phyloP scores from a whole-genome alignment of 2,113 vertebrate species.

The Bujurquina vittata region DNA sequence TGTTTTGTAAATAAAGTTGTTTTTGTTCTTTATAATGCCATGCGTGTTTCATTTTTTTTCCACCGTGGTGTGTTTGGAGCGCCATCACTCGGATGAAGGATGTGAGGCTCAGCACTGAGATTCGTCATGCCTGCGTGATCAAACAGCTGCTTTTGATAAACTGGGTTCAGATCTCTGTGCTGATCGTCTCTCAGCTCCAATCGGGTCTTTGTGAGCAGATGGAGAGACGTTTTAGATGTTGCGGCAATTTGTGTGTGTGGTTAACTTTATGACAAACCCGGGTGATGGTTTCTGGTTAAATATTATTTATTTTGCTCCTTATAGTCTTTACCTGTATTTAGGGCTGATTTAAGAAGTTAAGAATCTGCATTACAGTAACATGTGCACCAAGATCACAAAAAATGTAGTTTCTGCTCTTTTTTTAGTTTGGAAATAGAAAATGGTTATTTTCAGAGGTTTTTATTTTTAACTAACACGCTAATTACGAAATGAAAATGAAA shows the following conservation, averaged over 20 bases:
- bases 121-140: neutral
- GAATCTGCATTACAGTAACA: too few species aligned
- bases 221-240: neutral
- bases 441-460: too few species aligned
- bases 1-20: slow-evolving; percentile 84
- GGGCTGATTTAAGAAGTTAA: neutral
- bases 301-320: neutral
- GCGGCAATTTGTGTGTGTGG: neutral
- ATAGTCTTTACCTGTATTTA: neutral
- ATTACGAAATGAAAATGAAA: too few species aligned
- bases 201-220: neutral
- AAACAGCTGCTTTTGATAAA: neutral
- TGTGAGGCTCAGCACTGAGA: neutral
- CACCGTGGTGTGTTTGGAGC: slow-evolving; percentile 15
- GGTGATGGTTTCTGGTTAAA: neutral
- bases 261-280: neutral
- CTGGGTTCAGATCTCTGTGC: neutral
- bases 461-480: too few species aligned
- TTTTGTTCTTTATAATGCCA: slow-evolving; percentile 56
- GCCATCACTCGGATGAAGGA: neutral
- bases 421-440: too few species aligned
- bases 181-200: fast-evolving
- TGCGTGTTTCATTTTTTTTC: slow-evolving; percentile 47
- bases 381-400: neutral
- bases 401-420: too few species aligned